Evolutionary conservation across 2,797 vertebrate genomes (phyloP), one percentile per base, ranked within the genome.

Genomic region (Leucoraja ocellata): DNA sequence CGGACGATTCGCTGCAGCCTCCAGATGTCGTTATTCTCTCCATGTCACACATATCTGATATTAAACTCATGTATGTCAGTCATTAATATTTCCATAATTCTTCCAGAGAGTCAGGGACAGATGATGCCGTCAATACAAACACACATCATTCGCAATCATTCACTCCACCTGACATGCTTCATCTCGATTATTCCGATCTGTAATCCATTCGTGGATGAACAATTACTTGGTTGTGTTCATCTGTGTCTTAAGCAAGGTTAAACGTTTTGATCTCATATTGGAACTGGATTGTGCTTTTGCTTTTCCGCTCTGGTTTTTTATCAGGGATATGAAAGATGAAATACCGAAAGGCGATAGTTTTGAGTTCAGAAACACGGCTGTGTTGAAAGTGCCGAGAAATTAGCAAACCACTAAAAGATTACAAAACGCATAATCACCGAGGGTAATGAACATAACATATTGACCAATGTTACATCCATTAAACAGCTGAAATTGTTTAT

Each of bases 191-290:
- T 36, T 68, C 63, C 63, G 8, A 36, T 68, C 63, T 88, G 84
- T 36, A 88, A 32, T 74, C 68, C 68, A 76, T 58, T 25, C 71
- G 28, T 16, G 71, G 25, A 92, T 54, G 54, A 92, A 74, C 39
- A 92, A 54, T 92, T 54, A 46, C 76, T 92, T 92, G n/a, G 36
- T n/a, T 46, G 39, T 16, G n/a, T 92, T 92, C 6, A 46, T 92
- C 90, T 92, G 90, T 92, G 90, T 46, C 90, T 92, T 74, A 92
- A 74, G 90, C 68, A 76, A 92, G 68, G 90, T 76, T 92, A 92
- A 92, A 76, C 18, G 39, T 46, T 92, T 76, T 76, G 36, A 36
- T 14, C 71, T 76, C 76, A 23, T 7, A n/a, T 76, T 25, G 28
- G 39, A 74, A 54, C 36, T 74, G 46, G 36, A 74, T 28, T 73